A percentile compares a stretch with the other conserved stretches of the same genome.
These are phyloP conservation scores for Bettongia penicillata DNA, from an alignment of 2,113 vertebrate species.

Conservation along the genomic window DNA sequence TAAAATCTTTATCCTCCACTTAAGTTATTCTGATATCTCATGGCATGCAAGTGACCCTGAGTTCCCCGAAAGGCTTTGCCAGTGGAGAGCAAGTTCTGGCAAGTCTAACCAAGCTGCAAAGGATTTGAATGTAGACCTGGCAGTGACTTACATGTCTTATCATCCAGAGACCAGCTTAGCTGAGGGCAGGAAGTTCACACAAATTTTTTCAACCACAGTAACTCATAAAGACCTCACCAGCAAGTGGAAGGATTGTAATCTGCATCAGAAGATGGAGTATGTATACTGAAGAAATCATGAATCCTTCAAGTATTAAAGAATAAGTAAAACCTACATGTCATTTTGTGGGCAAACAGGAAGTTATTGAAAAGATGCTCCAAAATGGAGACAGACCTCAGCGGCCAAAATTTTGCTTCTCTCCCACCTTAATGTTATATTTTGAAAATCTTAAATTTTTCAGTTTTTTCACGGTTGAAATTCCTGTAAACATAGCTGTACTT, in stretches of 20 bases:
- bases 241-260: background rate
- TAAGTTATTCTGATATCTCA: background rate
- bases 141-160: background rate
- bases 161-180: background rate
- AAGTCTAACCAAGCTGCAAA: background rate
- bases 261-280: background rate
- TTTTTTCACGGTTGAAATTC: background rate
- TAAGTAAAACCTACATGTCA: background rate
- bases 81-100: background rate
- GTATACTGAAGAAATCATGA: background rate
- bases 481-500: background rate
- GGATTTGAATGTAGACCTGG: background rate
- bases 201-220: background rate
- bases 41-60: background rate
- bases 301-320: background rate
- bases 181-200: background rate
- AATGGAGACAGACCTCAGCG: background rate
- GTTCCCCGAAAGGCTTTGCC: background rate
- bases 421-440: background rate
- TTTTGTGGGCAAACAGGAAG: background rate
- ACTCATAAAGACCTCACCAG: background rate
- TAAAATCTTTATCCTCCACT: background rate
- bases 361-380: background rate
- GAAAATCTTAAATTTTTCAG: background rate
- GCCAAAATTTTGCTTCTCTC: background rate